Conservation (phyloP, 2,888 invertebrate species). For the Apamea crenata region DNA sequence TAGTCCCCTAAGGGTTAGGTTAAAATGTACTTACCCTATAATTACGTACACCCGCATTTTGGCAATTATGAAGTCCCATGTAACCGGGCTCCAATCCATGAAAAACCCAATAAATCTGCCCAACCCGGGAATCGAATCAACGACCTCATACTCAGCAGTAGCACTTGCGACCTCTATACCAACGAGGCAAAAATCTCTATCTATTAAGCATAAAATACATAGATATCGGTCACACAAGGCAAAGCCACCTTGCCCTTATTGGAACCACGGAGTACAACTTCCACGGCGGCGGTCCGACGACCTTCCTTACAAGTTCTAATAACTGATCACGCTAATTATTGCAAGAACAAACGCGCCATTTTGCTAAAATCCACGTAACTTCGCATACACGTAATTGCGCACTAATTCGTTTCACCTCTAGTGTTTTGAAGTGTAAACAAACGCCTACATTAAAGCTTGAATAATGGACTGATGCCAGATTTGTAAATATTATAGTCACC, state of each 20-base stretch:
- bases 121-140: too few species aligned
- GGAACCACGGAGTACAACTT: background rate
- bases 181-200: too few species aligned
- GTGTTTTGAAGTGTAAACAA: slow-evolving; percentile 40
- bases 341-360: slow-evolving; percentile 40
- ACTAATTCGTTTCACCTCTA: slow-evolving; percentile 64
- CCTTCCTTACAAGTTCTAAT: slow-evolving; percentile 33
- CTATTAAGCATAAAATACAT: background rate
- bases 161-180: too few species aligned
- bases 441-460: slow-evolving; percentile 8
- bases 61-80: too few species aligned
- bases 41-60: too few species aligned
- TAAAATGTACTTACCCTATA: too few species aligned
- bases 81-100: too few species aligned
- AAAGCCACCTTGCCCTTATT: slow-evolving; percentile 15
- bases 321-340: slow-evolving; percentile 49
- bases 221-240: background rate
- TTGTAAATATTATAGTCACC: background rate
- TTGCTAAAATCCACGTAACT: slow-evolving; percentile 62
- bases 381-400: slow-evolving; percentile 48
- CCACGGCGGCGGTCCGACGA: slow-evolving; percentile 3
- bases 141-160: too few species aligned
- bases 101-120: too few species aligned
- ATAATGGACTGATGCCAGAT: slow-evolving; percentile 18
- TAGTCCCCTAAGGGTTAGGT: too few species aligned